A percentile compares a stretch with the other conserved stretches of the same genome.
Conservation (phyloP, 2,113 vertebrate species). For the Bubo blakistoni region DNA sequence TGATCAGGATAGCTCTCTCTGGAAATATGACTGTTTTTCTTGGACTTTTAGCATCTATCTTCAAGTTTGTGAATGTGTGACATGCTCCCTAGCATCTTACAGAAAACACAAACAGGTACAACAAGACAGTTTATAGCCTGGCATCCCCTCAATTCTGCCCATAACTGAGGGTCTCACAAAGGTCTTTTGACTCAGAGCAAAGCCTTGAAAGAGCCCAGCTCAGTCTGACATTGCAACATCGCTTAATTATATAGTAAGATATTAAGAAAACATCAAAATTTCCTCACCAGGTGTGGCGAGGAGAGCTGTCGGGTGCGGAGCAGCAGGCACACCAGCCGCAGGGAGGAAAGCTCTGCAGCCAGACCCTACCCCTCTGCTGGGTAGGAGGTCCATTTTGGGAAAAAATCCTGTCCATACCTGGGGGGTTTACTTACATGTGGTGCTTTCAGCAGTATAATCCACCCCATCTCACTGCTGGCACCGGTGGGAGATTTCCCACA, state of each 20-base stretch:
- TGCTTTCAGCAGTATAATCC: neutral
- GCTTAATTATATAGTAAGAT: neutral
- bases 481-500: neutral
- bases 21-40: neutral
- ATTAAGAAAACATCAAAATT: neutral
- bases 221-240: neutral
- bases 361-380: no score
- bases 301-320: neutral
- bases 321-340: rapidly evolving
- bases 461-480: neutral
- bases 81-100: neutral
- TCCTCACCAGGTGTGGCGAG: neutral
- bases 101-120: neutral
- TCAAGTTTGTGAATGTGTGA: no score
- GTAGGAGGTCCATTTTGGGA: neutral
- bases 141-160: no score
- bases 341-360: neutral
- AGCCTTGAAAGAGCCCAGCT: neutral
- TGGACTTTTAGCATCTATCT: neutral
- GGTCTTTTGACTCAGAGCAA: neutral
- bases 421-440: neutral
- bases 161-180: neutral
- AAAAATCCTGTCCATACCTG: neutral
- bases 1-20: neutral
- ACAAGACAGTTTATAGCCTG: neutral